Evolutionary conservation across 2,113 vertebrate genomes (phyloP).

Genomic region (Oophaga pumilio): DNA sequence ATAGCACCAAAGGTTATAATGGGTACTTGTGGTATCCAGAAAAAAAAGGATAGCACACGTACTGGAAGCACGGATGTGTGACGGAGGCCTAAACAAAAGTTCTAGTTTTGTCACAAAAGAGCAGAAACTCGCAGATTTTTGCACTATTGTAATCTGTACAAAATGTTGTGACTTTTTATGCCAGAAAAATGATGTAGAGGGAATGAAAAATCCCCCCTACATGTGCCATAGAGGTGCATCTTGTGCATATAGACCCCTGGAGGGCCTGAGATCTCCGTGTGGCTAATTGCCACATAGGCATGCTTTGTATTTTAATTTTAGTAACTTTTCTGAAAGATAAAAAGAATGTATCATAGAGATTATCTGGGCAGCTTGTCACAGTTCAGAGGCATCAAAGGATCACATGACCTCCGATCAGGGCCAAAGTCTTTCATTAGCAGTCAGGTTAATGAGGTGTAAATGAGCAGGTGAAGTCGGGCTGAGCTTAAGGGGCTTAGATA

Average conservation of each 20-base stretch:
- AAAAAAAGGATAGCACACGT: too few species aligned
- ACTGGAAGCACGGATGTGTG: too few species aligned
- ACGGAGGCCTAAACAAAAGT: too few species aligned
- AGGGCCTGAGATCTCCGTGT: neutral
- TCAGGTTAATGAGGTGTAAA: conserved; percentile 34
- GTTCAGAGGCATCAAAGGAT: conserved; percentile 41
- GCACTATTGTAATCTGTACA: too few species aligned
- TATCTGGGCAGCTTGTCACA: conserved; percentile 16
- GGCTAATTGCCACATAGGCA: neutral
- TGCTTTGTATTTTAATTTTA: neutral
- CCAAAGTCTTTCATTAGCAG: conserved; percentile 33
- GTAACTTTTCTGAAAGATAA: neutral
- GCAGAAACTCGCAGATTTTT: too few species aligned
- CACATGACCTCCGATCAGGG: neutral
- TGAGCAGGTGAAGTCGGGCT: conserved; percentile 10
- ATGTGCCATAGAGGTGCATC: neutral
- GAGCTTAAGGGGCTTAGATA: neutral
- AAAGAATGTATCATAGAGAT: conserved; percentile 18
- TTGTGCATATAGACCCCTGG: too few species aligned
- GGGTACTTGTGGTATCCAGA: too few species aligned
- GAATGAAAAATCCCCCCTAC: neutral
- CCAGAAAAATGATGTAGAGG: too few species aligned
- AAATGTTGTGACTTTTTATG: too few species aligned
- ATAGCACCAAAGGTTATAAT: too few species aligned
- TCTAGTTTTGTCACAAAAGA: too few species aligned